These are phyloP conservation scores for Aphaenogaster rudis DNA, from an alignment of 1,140 invertebrate genomes.

Conservation along the genomic window DNA sequence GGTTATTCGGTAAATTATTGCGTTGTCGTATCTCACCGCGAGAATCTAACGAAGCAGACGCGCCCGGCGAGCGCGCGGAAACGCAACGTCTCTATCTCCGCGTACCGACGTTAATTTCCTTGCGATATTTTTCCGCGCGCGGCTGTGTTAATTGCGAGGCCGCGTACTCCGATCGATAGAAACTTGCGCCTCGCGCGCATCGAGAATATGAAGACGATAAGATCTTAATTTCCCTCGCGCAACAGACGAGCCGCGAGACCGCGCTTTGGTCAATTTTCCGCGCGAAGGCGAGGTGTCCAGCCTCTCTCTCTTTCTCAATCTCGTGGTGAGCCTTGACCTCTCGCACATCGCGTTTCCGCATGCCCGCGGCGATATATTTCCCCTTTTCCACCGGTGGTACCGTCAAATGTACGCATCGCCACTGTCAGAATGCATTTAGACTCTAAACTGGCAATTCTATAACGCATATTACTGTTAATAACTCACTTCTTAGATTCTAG, in stretches of 20 bases:
- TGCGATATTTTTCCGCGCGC: constrained; percentile 52
- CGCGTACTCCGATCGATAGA: constrained; percentile 45
- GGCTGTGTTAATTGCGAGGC: constrained; percentile 49
- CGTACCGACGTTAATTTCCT: constrained; percentile 53
- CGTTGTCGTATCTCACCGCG: constrained; percentile 41
- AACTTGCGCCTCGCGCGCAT: constrained; percentile 32
- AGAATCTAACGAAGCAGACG: constrained; percentile 40
- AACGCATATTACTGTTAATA: not conserved
- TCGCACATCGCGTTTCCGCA: constrained; percentile 73
- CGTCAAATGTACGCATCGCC: not conserved
- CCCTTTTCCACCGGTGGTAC: not conserved
- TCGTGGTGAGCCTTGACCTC: constrained; percentile 57
- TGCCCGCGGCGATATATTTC: constrained; percentile 45
- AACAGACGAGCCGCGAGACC: constrained; percentile 25
- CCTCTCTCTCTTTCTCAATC: constrained; percentile 27
- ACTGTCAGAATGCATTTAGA: not conserved
- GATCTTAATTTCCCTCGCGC: constrained; percentile 51
- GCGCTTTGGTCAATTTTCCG: constrained; percentile 54
- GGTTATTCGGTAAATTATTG: constrained; percentile 57
- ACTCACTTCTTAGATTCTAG: not conserved
- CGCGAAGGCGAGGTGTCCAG: constrained; percentile 30
- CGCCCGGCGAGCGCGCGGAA: constrained; percentile 10
- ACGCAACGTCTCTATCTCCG: constrained; percentile 48
- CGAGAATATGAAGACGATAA: constrained; percentile 41
- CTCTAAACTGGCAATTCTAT: constrained; percentile 9